Evolutionary conservation across 1,140 invertebrate genomes (phyloP).

Genomic region (Bombus superbus): DNA sequence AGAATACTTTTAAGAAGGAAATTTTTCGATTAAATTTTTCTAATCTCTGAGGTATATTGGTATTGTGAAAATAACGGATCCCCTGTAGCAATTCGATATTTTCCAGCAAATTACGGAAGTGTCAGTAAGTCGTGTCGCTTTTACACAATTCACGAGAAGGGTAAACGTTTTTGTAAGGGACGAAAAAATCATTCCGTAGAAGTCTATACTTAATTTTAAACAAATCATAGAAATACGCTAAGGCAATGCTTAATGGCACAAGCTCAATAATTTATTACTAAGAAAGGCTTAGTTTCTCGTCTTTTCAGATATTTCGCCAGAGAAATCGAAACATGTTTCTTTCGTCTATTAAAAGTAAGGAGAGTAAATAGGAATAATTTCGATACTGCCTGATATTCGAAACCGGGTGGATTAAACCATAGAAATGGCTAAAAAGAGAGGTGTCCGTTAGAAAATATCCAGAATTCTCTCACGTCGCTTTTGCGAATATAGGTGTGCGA

Average conservation of each 20-base stretch:
- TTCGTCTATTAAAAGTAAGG: slow-evolving; percentile 29
- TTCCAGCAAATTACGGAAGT: background rate
- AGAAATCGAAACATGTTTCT: slow-evolving; percentile 26
- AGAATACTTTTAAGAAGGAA: background rate
- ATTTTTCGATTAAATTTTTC: background rate
- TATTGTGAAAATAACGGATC: background rate
- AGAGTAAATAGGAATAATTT: slow-evolving; percentile 38
- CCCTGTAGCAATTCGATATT: slow-evolving; percentile 12
- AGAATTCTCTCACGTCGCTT: background rate
- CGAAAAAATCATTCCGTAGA: slow-evolving; percentile 5
- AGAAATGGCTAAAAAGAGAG: background rate
- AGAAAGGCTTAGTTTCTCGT: slow-evolving; percentile 17
- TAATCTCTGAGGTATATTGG: background rate
- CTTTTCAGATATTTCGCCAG: slow-evolving; percentile 39
- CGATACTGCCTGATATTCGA: slow-evolving; percentile 34
- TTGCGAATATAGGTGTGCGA: background rate
- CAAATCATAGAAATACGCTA: slow-evolving; percentile 18
- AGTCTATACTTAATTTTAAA: slow-evolving; percentile 20
- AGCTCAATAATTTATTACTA: slow-evolving; percentile 35
- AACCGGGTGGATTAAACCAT: slow-evolving; percentile 11
- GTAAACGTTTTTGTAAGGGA: background rate
- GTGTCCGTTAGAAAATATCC: background rate
- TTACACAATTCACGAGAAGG: background rate
- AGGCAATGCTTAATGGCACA: slow-evolving; percentile 38
- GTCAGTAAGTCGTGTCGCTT: slow-evolving; percentile 14